A percentile compares a stretch with the other conserved stretches of the same genome.
phyloP scores from a whole-genome alignment of 1,140 invertebrate genomes.

The Acromyrmex echinatior region DNA sequence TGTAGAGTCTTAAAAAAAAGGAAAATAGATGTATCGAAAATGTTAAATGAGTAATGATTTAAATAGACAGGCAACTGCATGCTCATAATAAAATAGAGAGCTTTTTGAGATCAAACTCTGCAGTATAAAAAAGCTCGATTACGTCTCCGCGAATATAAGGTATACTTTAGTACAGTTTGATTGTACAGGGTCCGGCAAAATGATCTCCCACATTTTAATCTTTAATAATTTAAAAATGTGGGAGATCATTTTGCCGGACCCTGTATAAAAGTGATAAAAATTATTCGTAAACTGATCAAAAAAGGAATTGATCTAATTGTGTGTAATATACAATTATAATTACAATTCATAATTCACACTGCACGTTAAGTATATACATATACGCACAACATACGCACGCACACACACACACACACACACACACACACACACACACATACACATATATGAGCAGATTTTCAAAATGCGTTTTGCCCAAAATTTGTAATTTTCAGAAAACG shows the following conservation, averaged over 20 bases:
- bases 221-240: too few relatives aligned
- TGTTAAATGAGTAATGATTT: background rate
- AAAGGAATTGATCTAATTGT: background rate
- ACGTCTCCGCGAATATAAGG: background rate
- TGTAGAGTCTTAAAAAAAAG: background rate
- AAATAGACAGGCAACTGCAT: background rate
- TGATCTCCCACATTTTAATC: too few relatives aligned
- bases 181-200: background rate
- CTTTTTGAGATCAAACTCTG: constrained; percentile 3
- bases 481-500: too few relatives aligned
- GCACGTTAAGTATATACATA: too few relatives aligned
- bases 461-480: too few relatives aligned
- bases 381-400: too few relatives aligned
- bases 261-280: background rate
- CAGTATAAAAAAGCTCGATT: background rate
- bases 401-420: too few relatives aligned
- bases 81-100: constrained; percentile 33
- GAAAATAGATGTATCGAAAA: background rate
- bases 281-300: constrained; percentile 15
- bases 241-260: too few relatives aligned
- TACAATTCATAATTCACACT: background rate
- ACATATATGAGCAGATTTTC: too few relatives aligned
- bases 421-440: too few relatives aligned
- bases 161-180: background rate
- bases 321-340: background rate